Base-by-base conservation (phyloP, 2,797 vertebrate genomes). In the Enteromius thamalakanensis region DNA sequence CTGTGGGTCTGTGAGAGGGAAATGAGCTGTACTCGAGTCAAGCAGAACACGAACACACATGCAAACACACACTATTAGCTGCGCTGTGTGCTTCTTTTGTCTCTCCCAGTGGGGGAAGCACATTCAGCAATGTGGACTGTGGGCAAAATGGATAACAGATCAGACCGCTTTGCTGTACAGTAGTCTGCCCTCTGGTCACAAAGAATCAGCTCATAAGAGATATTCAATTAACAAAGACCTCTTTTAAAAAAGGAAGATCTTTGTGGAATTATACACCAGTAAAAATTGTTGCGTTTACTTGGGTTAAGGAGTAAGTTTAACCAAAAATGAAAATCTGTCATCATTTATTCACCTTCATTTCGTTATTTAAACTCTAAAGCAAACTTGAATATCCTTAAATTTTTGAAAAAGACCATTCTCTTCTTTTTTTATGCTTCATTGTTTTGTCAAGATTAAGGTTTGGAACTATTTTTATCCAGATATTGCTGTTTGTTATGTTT, bases 1-100 rank as follows among this genome's bases (percentile, higher is more conserved):
- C 64, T 79, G 37, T 77, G 79, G 3, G 74, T 79, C 68, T 64
- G 37, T 74, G 42, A 82, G 40, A 69, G 69, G 87, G 81, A 88
- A 85, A 85, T 70, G 58, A 86, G 51, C 58, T 64, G 65, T 81
- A 77, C 60, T 60, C 37, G n/a, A 58, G 37, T 83, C 26, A 55
- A 55, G 51, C 74, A 81, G 29, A 17, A 69, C 64, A 80, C 79
- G 60, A 49, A 74, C 60, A 82, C 51, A 55, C 34, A 53, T 6
- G 7, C 64, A 10, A 26, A 69, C 47, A 72, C 68, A 81, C 67
- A 21, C 34, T 53, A 15, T 76, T 82, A 58, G 49, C 49, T 58
- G 81, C 0, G 6, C 23, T 82, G 81, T 78, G 53, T 83, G 65
- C 29, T 78, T 69, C 51, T 77, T 83, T 83, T 83, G 65, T 78